These are phyloP conservation scores for Chrysotoxum bicinctum DNA, from an alignment of 2,888 invertebrate species.

Conservation along the genomic window DNA sequence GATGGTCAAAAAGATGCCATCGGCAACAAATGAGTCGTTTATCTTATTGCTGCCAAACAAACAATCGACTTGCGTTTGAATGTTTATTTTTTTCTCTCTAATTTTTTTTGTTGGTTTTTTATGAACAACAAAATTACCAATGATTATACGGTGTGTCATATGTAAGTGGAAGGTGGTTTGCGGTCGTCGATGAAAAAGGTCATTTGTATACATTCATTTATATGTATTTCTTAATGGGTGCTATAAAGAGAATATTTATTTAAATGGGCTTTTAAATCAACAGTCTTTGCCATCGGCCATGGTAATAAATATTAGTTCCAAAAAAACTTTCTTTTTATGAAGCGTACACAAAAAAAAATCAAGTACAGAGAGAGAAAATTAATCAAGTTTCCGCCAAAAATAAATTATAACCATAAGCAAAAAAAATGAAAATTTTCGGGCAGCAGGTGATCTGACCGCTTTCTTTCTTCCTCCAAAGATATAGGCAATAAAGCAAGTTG, in stretches of 20 bases:
- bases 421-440: slow-evolving; percentile 21
- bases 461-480: slow-evolving; percentile 44
- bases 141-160: slow-evolving; percentile 8
- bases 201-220: not conserved
- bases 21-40: slow-evolving; percentile 27
- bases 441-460: slow-evolving; percentile 69
- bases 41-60: slow-evolving; percentile 24
- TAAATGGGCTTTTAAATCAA: slow-evolving; percentile 21
- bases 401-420: slow-evolving; percentile 30
- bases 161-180: slow-evolving; percentile 15
- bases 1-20: slow-evolving; percentile 40
- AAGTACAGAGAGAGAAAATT: slow-evolving; percentile 8
- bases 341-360: not conserved
- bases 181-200: not conserved
- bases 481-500: slow-evolving; percentile 19
- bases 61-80: slow-evolving; percentile 3
- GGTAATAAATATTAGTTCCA: slow-evolving; percentile 31
- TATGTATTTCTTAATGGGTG: no score
- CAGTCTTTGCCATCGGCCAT: not conserved
- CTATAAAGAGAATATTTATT: slow-evolving; percentile 37
- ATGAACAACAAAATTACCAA: slow-evolving; percentile 10
- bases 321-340: slow-evolving; percentile 45
- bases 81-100: not conserved
- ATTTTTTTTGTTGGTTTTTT: not conserved
- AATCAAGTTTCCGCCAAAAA: slow-evolving; percentile 66